phyloP scores from a whole-genome alignment of 2,113 vertebrate genomes.

The Thermophis baileyi region DNA sequence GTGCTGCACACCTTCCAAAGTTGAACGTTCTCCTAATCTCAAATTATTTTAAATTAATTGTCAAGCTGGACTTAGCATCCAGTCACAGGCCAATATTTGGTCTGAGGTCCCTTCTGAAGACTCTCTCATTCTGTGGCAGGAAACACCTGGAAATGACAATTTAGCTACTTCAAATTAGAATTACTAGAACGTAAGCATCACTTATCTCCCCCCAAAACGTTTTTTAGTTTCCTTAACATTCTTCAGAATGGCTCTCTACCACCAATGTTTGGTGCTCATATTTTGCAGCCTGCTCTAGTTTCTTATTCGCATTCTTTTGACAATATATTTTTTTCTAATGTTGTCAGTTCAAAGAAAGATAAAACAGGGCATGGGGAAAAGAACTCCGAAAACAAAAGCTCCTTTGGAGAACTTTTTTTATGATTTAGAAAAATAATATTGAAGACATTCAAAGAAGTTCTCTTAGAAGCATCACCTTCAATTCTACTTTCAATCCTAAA shows the following conservation, averaged over 20 bases:
- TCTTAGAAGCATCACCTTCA: neutral
- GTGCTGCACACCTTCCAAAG: neutral
- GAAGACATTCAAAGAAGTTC: neutral
- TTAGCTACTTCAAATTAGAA: too few species aligned
- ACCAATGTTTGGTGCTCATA: too few species aligned
- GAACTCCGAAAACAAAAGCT: conserved; percentile 17
- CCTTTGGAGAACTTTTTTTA: neutral
- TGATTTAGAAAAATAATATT: neutral
- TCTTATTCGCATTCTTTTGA: neutral
- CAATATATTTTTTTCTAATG: neutral
- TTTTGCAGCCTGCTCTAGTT: neutral
- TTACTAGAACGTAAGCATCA: too few species aligned
- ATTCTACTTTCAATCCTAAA: neutral
- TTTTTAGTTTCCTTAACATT: too few species aligned
- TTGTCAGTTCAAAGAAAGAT: neutral
- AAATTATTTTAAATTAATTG: neutral
- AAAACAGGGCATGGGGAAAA: neutral
- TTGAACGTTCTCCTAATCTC: neutral
- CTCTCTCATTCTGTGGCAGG: too few species aligned
- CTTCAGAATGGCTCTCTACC: too few species aligned
- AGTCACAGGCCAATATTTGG: too few species aligned
- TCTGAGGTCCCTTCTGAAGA: too few species aligned
- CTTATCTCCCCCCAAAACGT: too few species aligned
- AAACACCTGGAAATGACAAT: too few species aligned
- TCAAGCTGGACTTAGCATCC: too few species aligned